Base-by-base conservation (phyloP, 2,888 invertebrate genomes). In the Drosophila crucigera region DNA sequence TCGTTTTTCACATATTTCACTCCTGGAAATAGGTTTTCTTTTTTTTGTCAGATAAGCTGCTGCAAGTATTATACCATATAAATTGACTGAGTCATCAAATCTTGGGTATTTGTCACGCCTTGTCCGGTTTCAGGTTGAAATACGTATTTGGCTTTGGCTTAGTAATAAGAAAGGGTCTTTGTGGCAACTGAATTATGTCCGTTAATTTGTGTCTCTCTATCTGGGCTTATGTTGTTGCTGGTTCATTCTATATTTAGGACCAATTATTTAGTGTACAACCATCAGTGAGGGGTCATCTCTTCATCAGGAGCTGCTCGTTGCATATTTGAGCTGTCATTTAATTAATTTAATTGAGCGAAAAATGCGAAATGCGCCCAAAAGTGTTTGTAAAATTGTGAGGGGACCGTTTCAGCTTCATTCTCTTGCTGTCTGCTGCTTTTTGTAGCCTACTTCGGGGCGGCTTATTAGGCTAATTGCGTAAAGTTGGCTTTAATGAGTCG, bases 381-480 rank as follows among this genome's bases (percentile, higher is more conserved):
- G 75, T 78, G 81, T 74, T 86, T 82, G 77, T 73, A 61, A 69
- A 74, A 69, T 79, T 71, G 68, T 33, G 67, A 68, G 64, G 61
- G 43, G 63, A 60, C 68, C 53, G 43, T 30, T 56, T 56, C 63
- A n/a, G 67, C 39, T 59, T 53, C 47, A 47, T 47, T 47, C 25
- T 16, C 16, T 47, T 25, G 47, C 49, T 61, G 28, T 52, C 47
- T 64, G 64, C 52, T 72, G 53, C 53, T 41, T 50, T 61, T 68
- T 73, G 79, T 67, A 73, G 76, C 71, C 76, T 78, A 82, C 74
- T 71, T 78, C 69, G 55, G 78, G 78, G 71, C 65, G 61, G 84
- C 80, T 85, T 87, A 89, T 90, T 89, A 89, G 84, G 82, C 90
- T 89, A 89, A 89, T 89, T 89, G 85, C 86, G 76, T 89, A 84